A percentile compares a stretch with the other conserved stretches of the same genome.
phyloP scores from a whole-genome alignment of 2,888 invertebrate species.

The Dysmachus trigonus region DNA sequence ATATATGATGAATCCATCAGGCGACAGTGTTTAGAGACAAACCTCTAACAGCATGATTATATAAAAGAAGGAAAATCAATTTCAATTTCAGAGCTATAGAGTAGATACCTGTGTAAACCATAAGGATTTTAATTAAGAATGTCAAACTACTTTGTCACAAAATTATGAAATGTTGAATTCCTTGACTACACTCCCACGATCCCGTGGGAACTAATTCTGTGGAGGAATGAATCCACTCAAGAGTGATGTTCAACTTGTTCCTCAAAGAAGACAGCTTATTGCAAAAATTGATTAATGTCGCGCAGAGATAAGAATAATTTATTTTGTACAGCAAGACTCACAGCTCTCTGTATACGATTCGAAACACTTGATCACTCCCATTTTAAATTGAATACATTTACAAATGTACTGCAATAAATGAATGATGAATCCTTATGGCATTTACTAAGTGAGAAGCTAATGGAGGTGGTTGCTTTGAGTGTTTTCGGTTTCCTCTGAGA shows the following conservation, averaged over 20 bases:
- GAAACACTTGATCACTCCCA: neutral
- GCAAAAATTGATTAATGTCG: neutral
- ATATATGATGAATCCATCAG: conserved; percentile 6
- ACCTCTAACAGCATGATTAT: neutral
- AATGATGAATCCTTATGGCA: neutral
- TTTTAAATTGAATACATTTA: neutral
- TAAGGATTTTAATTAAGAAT: neutral
- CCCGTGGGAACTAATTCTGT: neutral
- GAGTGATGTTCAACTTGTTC: neutral
- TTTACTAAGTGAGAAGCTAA: neutral
- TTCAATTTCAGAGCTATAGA: neutral
- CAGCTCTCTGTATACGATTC: neutral
- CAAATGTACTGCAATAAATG: neutral
- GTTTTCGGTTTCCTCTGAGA: neutral
- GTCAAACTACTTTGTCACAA: neutral
- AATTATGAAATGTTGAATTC: neutral
- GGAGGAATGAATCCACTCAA: neutral
- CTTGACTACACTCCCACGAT: neutral
- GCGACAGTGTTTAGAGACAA: neutral
- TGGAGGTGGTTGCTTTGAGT: neutral
- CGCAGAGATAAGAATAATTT: neutral
- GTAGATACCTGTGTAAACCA: neutral
- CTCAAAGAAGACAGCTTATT: neutral
- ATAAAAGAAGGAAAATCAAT: neutral
- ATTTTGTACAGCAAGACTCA: neutral